These are phyloP conservation scores for Nymphalis c-album DNA, from an alignment of 2,888 invertebrate species.

Conservation along the genomic window DNA sequence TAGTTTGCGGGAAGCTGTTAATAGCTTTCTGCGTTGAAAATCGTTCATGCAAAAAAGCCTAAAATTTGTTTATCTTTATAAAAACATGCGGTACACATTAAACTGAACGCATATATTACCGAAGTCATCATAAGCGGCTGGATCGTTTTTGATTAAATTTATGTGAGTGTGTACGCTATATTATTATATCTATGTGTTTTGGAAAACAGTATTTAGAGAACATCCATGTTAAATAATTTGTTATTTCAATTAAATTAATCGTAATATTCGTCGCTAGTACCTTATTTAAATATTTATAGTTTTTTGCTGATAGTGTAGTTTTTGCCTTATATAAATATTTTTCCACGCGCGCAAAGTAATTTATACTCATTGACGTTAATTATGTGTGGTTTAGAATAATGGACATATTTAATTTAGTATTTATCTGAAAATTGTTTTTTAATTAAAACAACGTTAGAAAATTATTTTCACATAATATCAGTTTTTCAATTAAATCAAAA, in stretches of 20 bases:
- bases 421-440: background rate
- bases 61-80: background rate
- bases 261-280: background rate
- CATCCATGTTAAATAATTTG: too few species aligned
- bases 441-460: too few species aligned
- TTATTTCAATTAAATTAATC: too few species aligned
- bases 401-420: constrained; percentile 1
- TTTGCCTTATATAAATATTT: constrained; percentile 1
- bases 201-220: too few species aligned
- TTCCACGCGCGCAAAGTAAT: background rate
- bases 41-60: background rate
- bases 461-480: too few species aligned
- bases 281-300: background rate
- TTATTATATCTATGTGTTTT: too few species aligned
- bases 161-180: too few species aligned
- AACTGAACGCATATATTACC: too few species aligned
- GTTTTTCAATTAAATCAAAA: too few species aligned
- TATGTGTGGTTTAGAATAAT: background rate
- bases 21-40: constrained; percentile 6
- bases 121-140: too few species aligned
- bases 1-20: constrained; percentile 13
- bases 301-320: background rate
- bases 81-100: too few species aligned
- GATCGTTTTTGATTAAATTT: too few species aligned
- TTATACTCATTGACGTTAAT: constrained; percentile 1